Base-by-base conservation (phyloP, 2,113 vertebrate species). In the Casuarius casuarius region DNA sequence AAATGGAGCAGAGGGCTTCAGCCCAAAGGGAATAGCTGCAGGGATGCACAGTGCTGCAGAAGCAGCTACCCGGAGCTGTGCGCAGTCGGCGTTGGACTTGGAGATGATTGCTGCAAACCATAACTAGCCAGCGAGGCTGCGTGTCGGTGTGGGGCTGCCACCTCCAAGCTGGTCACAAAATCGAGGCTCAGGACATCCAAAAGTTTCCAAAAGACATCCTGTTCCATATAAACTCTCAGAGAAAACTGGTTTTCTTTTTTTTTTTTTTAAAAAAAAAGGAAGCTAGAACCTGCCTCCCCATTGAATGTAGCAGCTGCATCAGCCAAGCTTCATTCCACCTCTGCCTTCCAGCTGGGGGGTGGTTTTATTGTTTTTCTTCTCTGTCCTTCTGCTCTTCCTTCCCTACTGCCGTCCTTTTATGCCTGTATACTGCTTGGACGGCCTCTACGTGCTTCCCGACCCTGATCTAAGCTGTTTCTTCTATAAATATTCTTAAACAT, bases 51-150 rank as follows among this genome's bases (percentile, higher is more conserved):
- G 16, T 4, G 25, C 14, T 35, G 1, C 31, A 9, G 33, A 5
- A 58, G 28, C 33, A 15, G 54, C 80, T 48, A 0, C 46, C 38
- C 3, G 0, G 8, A 8, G 21, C 3, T 17, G 23, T 10, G 4
- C 2, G 4, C 9, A 1, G 1, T 8, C 4, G 5, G 17, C 6
- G 16, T 0, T 14, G 35, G 19, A 73, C 52, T 16, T 35, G 12
- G 38, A 59, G 56, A n/a, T n/a, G n/a, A n/a, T n/a, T n/a, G n/a
- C n/a, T n/a, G 38, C 38, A 38, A 38, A 38, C 38, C 8, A 8
- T 38, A 38, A 38, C 38, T 38, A 38, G 31, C 28, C 17, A 59
- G 19, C 56, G 28, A 33, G 31, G 19, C 31, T 33, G 56, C 9
- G 10, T 7, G 56, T 16, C 28, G 40, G 40, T 14, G 11, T 6